phyloP scores from a whole-genome alignment of 2,797 vertebrate species.

The Macrochelys suwanniensis region DNA sequence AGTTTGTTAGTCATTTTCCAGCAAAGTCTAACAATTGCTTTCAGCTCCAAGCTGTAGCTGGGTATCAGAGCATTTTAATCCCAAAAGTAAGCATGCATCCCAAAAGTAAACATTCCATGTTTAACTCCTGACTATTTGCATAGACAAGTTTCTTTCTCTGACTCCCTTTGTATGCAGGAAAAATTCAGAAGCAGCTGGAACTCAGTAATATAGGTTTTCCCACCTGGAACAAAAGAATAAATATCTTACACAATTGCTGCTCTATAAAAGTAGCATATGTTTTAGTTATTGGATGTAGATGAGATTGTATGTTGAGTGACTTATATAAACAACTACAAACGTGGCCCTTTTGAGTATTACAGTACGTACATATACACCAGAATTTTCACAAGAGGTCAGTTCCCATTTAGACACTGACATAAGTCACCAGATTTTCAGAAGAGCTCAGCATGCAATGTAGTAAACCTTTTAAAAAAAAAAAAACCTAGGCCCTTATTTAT shows the following conservation, averaged over 20 bases:
- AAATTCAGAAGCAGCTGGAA: background rate
- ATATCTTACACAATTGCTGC: background rate
- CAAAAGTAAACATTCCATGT: background rate
- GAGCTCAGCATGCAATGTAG: background rate
- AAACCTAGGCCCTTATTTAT: background rate
- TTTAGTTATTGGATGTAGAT: background rate
- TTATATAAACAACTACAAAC: background rate
- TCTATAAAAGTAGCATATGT: background rate
- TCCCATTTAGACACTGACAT: background rate
- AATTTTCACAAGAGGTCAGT: background rate
- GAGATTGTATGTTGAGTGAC: background rate
- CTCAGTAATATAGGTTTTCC: background rate
- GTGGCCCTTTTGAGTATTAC: background rate
- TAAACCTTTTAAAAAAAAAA: background rate
- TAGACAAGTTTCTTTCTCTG: background rate
- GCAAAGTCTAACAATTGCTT: background rate
- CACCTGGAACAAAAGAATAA: background rate
- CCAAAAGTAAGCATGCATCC: background rate
- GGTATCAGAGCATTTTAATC: background rate
- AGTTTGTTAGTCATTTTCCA: no score
- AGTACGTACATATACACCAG: background rate
- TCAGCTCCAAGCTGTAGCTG: background rate
- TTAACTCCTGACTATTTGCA: background rate
- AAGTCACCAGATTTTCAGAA: background rate
- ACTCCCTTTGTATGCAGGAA: background rate